Conservation (phyloP, 2,888 invertebrate genomes). For the Tryphoninae sp. region DNA sequence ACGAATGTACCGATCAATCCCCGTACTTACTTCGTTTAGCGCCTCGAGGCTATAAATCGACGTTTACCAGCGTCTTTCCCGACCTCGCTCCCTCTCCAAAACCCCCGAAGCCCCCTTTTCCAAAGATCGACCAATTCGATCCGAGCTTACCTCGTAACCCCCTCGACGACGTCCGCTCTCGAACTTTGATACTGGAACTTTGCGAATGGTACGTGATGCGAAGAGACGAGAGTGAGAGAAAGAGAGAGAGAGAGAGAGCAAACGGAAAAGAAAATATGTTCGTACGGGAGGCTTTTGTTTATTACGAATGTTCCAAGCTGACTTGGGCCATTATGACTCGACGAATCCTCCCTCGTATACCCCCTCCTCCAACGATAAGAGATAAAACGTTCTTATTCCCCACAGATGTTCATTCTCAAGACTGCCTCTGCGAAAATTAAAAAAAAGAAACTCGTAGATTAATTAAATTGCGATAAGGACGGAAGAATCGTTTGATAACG, state of each 20-base stretch:
- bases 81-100: background rate
- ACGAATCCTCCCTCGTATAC: no score
- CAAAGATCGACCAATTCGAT: conserved; percentile 55
- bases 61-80: conserved; percentile 21
- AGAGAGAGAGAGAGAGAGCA: background rate
- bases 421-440: conserved; percentile 59
- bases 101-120: conserved; percentile 1
- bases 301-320: conserved; percentile 20
- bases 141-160: conserved; percentile 37
- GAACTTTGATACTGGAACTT: conserved; percentile 24
- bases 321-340: conserved; percentile 16
- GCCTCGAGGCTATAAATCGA: conserved; percentile 52
- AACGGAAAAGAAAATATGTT: conserved; percentile 15
- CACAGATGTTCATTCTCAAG: conserved; percentile 58
- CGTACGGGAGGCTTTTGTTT: conserved; percentile 21
- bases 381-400: conserved; percentile 34
- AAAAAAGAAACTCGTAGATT: conserved; percentile 53
- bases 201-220: conserved; percentile 25
- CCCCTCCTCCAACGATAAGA: conserved; percentile 24
- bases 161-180: background rate
- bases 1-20: conserved; percentile 75
- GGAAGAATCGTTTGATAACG: conserved; percentile 58
- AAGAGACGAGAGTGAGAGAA: background rate
- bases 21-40: conserved; percentile 80
- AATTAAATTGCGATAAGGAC: conserved; percentile 59